A percentile compares a stretch with the other conserved stretches of the same genome.
Conservation (phyloP, 2,888 invertebrate genomes). For the Xestobium rufovillosum region DNA sequence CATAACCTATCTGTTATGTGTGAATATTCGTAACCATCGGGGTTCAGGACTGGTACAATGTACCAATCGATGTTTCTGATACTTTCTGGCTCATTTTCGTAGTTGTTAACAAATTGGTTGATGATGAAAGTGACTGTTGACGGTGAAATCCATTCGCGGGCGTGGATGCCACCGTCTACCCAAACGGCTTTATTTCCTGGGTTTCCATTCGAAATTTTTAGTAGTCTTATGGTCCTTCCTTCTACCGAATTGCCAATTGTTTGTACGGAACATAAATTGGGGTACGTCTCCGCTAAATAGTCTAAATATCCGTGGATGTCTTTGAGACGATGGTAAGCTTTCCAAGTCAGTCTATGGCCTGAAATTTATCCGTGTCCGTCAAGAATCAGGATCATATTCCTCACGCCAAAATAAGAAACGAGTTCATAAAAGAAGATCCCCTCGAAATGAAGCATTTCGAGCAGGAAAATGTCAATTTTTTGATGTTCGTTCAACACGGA, state of each 20-base stretch:
- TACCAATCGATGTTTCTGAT: constrained; percentile 80
- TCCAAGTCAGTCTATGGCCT: constrained; percentile 64
- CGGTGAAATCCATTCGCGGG: constrained; percentile 84
- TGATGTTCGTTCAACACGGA: too few species aligned
- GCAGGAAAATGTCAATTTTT: too few species aligned
- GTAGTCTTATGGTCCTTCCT: constrained; percentile 64
- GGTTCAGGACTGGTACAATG: constrained; percentile 67
- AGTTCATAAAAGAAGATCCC: too few species aligned
- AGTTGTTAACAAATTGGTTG: constrained; percentile 61
- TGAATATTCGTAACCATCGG: constrained; percentile 84
- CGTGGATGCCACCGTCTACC: constrained; percentile 76
- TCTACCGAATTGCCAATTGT: constrained; percentile 69
- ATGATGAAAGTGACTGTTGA: constrained; percentile 72
- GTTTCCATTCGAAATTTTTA: constrained; percentile 63
- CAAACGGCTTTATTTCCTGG: constrained; percentile 55
- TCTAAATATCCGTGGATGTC: constrained; percentile 67
- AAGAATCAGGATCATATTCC: too few species aligned
- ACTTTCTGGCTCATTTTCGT: constrained; percentile 53
- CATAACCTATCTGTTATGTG: constrained; percentile 75
- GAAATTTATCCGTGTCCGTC: too few species aligned
- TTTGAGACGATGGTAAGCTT: constrained; percentile 62
- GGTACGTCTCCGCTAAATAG: constrained; percentile 62
- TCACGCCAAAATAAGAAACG: too few species aligned
- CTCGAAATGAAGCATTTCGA: neutral
- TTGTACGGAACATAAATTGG: constrained; percentile 62